Base-by-base conservation (phyloP, 2,888 invertebrate species). In the Nephrotoma flavescens region DNA sequence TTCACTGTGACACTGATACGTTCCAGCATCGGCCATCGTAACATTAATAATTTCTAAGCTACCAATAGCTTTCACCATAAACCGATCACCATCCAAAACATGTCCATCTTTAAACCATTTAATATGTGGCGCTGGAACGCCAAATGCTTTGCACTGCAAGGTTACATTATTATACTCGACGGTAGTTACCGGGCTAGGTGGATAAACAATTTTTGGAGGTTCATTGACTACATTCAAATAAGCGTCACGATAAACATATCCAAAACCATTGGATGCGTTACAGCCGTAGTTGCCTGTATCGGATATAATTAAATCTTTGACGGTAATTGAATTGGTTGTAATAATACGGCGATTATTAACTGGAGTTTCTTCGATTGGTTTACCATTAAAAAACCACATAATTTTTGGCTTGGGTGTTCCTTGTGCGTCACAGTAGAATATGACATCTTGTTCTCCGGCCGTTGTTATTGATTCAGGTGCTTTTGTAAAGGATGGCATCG, bases 271-370 rank as follows among this genome's bases (percentile, higher is more conserved):
- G 90, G 98, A 98, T 6, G 99, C 99, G 93, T 99, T 99, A 92
- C 99, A 99, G 87, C 99, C 99, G 91, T 99, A 98, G 92, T 99
- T 99, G 88, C 98, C 98, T 1, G 98, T 99, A 91, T 99, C 98
- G 86, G 94, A 94, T 92, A 97, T 98, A 86, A 94, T 93, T 87
- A 99, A 92, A 89, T 95, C 94, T 19, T 94, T 94, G 89, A 98
- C 96, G 71, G 94, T 92, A 88, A 98, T 96, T 87, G 93, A 94
- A 90, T 97, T 96, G n/a, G 94, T 92, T 0, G 94, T 92, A 0
- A 96, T 93, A 89, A 92, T 94, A 42, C 97, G 93, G 85, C 97
- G 92, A 0, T 94, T 92, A 93, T 97, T 97, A 2, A 93, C 91
- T 57, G 94, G 93, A 0, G 95, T 94, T 90, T 96, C 94, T 83